phyloP scores from a whole-genome alignment of 2,113 vertebrate genomes.

The Bubo bubo region DNA sequence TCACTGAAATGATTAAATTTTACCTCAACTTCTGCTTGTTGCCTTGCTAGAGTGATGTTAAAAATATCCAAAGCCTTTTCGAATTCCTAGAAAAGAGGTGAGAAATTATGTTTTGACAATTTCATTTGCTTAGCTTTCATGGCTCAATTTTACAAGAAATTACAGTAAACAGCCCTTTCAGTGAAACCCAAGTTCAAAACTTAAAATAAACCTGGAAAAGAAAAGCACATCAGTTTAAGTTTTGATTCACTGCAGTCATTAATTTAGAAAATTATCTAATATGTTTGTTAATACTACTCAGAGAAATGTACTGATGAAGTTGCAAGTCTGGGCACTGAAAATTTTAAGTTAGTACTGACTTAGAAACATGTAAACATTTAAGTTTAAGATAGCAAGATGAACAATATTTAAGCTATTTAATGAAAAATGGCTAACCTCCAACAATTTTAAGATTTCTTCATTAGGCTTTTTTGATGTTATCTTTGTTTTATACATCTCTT shows the following conservation, averaged over 20 bases:
- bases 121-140: neutral
- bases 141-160: neutral
- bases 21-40: constrained; percentile 98
- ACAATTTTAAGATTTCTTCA: constrained; percentile 76
- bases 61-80: constrained; percentile 94
- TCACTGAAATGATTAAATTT: constrained; percentile 4
- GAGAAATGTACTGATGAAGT: neutral
- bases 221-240: neutral
- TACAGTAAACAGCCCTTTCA: neutral
- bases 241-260: neutral
- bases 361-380: neutral
- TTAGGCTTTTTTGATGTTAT: constrained; percentile 89
- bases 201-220: neutral
- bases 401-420: neutral
- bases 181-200: neutral
- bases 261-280: neutral
- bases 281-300: neutral
- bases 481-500: constrained; percentile 89
- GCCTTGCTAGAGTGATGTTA: constrained; percentile 94
- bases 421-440: constrained; percentile 80
- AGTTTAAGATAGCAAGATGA: neutral
- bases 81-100: constrained; percentile 75
- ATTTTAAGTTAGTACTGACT: neutral
- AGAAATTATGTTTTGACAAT: neutral
- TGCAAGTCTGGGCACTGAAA: neutral